phyloP scores from a whole-genome alignment of 2,113 vertebrate species.

The Dinomys branickii region DNA sequence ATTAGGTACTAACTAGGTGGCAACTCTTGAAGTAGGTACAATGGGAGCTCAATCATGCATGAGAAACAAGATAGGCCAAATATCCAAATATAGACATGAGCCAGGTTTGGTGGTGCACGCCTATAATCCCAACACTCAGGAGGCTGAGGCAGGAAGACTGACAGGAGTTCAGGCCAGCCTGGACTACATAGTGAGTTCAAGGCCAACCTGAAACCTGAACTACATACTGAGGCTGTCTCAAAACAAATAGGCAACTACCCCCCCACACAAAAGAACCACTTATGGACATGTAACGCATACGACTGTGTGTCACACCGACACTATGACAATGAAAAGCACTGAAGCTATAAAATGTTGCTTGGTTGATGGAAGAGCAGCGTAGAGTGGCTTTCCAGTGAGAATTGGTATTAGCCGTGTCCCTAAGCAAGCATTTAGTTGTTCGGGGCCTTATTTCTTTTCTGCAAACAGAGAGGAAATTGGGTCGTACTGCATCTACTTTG shows the following conservation, averaged over 20 bases:
- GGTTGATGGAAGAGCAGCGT: neutral
- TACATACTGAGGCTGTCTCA: neutral
- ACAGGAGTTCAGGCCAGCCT: neutral
- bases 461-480: neutral
- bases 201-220: neutral
- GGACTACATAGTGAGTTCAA: neutral
- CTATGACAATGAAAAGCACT: neutral
- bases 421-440: neutral
- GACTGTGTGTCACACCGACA: accelerated
- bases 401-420: neutral
- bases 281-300: accelerated
- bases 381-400: neutral
- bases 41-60: neutral
- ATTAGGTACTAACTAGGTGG: neutral
- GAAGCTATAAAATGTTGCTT: neutral
- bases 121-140: neutral
- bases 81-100: neutral
- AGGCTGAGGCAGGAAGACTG: neutral
- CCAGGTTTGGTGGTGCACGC: neutral
- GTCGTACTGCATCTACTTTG: neutral
- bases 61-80: neutral
- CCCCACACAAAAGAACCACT: neutral
- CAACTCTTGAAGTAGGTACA: neutral
- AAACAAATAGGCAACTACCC: neutral
- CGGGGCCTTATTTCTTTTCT: neutral